These are phyloP conservation scores for Montipora capitata DNA, from an alignment of 92 coral and sea anemone genomes.

Conservation along the genomic window DNA sequence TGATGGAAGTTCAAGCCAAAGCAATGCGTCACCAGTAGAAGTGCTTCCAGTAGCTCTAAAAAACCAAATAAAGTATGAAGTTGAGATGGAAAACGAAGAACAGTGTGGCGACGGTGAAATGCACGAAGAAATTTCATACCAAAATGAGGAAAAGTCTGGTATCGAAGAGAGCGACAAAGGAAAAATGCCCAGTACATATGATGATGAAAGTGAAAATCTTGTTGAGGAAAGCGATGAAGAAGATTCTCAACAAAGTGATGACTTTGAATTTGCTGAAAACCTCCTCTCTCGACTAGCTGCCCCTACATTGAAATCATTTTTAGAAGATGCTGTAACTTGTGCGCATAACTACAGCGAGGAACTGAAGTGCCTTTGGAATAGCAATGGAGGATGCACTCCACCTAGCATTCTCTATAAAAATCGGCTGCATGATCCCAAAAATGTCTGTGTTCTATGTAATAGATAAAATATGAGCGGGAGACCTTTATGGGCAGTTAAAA, in stretches of 20 bases:
- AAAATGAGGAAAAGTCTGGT: too few species aligned
- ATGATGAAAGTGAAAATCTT: background rate
- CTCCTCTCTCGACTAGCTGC: conserved; percentile 12
- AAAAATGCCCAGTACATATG: background rate
- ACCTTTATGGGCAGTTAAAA: too few species aligned
- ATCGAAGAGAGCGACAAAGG: too few species aligned
- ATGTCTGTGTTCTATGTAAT: conserved; percentile 7
- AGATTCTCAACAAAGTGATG: background rate
- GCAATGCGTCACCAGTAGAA: too few species aligned
- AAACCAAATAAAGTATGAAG: too few species aligned
- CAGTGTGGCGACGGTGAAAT: too few species aligned
- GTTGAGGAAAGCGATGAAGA: conserved; percentile 7
- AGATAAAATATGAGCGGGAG: too few species aligned
- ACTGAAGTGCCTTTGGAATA: conserved; percentile 18
- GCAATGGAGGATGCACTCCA: conserved; percentile 25
- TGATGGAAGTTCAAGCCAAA: background rate
- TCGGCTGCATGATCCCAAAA: background rate
- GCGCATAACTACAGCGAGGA: background rate
- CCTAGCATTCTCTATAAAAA: background rate
- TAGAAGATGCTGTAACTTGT: background rate
- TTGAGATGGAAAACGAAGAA: too few species aligned
- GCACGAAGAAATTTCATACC: too few species aligned
- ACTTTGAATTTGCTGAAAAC: conserved; percentile 20
- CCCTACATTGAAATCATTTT: background rate
- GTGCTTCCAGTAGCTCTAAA: too few species aligned